Evolutionary conservation across 2,113 vertebrate genomes (phyloP).

Genomic region (Amphiprion ocellaris): DNA sequence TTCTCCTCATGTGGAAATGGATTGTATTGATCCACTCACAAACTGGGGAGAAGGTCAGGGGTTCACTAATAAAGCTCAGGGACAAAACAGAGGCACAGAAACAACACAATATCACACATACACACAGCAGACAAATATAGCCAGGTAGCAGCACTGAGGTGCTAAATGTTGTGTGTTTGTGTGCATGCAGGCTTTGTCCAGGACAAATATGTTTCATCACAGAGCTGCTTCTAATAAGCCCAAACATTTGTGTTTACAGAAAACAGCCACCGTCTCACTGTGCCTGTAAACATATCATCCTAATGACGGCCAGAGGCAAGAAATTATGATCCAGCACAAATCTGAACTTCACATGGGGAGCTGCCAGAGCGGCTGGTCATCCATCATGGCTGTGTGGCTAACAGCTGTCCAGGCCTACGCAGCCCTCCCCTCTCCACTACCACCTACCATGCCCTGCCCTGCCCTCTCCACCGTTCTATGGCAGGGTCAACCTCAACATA

Average conservation of each 20-base stretch:
- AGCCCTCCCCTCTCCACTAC: not conserved
- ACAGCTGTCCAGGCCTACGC: conserved; percentile 68
- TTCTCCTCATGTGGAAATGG: conserved; percentile 66
- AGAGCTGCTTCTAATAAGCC: conserved; percentile 13
- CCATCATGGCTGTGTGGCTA: conserved; percentile 63
- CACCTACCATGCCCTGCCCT: not conserved
- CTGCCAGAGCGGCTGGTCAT: conserved; percentile 43
- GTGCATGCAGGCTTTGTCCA: not conserved
- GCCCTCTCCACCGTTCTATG: conserved; percentile 45
- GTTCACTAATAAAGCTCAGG: conserved; percentile 79
- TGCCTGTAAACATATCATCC: conserved; percentile 31
- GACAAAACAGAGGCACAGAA: conserved; percentile 65
- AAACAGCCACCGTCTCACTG: conserved; percentile 23
- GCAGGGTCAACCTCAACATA: conserved; percentile 63
- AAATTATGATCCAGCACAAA: conserved; percentile 55
- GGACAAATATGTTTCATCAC: conserved; percentile 1
- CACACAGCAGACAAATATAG: conserved; percentile 38
- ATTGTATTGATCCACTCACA: conserved; percentile 73
- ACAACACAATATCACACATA: conserved; percentile 10
- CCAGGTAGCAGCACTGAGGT: conserved; percentile 14
- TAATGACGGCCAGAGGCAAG: conserved; percentile 51
- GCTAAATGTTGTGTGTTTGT: conserved; percentile 19
- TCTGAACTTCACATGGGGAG: conserved; percentile 49
- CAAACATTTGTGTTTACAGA: conserved; percentile 48
- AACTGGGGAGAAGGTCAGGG: conserved; percentile 72